Conservation (phyloP, 2,888 invertebrate species). For the Tetheella fluctuosa region DNA sequence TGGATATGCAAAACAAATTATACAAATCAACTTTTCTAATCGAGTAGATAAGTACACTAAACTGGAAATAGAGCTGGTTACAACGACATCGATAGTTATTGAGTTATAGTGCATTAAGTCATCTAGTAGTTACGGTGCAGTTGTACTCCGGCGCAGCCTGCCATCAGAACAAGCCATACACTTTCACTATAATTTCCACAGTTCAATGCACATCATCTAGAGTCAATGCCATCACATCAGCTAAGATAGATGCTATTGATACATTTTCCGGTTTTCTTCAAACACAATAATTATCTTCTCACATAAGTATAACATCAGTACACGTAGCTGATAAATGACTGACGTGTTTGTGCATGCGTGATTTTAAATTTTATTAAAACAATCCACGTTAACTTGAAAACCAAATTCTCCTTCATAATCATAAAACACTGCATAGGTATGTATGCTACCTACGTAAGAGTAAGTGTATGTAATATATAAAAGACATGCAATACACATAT, state of each 20-base stretch:
- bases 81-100: neutral
- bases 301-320: no score
- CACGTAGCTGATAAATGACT: no score
- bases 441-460: no score
- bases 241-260: neutral
- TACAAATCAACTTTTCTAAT: neutral
- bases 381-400: no score
- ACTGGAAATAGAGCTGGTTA: conserved; percentile 1
- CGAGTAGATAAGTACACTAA: neutral
- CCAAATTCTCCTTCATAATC: no score
- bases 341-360: no score
- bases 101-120: neutral
- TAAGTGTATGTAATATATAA: neutral
- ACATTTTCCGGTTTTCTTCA: neutral
- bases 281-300: neutral
- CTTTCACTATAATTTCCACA: conserved; percentile 42
- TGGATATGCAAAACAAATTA: neutral
- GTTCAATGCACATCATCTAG: conserved; percentile 56
- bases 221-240: conserved; percentile 33
- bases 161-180: conserved; percentile 22
- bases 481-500: neutral
- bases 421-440: no score
- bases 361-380: no score
- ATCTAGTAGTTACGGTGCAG: conserved; percentile 5
- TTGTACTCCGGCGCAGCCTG: conserved; percentile 12